These are phyloP conservation scores for Zaprionus vittiger DNA, from an alignment of 1,140 invertebrate species.

Conservation along the genomic window DNA sequence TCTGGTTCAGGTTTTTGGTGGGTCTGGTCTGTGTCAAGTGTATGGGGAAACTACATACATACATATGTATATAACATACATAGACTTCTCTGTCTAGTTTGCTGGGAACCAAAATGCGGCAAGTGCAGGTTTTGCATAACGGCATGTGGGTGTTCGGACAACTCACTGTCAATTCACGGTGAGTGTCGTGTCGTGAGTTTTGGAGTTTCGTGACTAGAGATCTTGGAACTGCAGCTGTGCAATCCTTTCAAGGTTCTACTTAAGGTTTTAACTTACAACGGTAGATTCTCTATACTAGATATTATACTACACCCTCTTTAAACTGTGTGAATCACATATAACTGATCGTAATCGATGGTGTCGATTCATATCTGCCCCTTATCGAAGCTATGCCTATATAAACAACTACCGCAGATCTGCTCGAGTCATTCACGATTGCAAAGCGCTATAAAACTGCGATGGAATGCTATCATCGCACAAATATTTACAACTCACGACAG, in stretches of 20 bases:
- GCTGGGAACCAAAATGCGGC: conserved; percentile 40
- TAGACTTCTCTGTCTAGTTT: background rate
- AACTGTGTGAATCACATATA: conserved; percentile 4
- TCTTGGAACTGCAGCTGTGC: background rate
- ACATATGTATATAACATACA: background rate
- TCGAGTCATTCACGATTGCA: conserved; percentile 16
- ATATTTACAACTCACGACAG: conserved; percentile 57
- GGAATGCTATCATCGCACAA: conserved; percentile 53
- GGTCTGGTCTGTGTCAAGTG: conserved; percentile 45
- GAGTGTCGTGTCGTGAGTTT: conserved; percentile 30
- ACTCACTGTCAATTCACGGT: conserved; percentile 20
- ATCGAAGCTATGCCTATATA: conserved; percentile 23
- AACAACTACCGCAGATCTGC: conserved; percentile 18
- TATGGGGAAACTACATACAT: conserved; percentile 20
- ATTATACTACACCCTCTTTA: too few relatives aligned
- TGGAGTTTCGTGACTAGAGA: background rate
- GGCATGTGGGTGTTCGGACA: conserved; percentile 36
- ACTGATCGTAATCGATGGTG: conserved; percentile 18
- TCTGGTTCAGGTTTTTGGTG: background rate
- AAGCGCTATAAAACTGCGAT: conserved; percentile 32
- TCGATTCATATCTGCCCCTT: conserved; percentile 16
- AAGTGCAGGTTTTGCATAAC: conserved; percentile 34
- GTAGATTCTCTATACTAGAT: too few relatives aligned
- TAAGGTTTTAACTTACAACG: background rate
- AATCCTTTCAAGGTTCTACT: background rate